Percentiles rank a stretch among this genome's conserved stretches.
These are phyloP conservation scores for Tineola bisselliella DNA, from an alignment of 2,888 invertebrate species.

Conservation along the genomic window DNA sequence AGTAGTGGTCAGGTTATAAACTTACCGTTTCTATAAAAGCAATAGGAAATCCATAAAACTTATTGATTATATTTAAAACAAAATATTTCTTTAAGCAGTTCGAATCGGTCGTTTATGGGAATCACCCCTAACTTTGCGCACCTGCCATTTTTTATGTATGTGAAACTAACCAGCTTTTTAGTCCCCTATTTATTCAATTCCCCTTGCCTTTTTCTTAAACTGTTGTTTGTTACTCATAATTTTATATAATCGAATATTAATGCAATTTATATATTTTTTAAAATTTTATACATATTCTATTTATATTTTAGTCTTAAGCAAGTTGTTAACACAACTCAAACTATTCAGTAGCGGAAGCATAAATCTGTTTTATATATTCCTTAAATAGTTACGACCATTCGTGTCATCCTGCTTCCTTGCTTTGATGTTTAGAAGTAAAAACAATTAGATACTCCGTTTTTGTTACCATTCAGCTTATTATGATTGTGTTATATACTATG, in stretches of 20 bases:
- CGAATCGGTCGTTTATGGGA: background rate
- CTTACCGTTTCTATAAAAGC: no score
- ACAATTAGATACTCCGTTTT: background rate
- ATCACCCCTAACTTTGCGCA: background rate
- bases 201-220: no score
- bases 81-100: background rate
- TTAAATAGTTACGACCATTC: background rate
- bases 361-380: constrained; percentile 3
- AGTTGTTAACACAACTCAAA: background rate
- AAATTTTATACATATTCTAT: no score
- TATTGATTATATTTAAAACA: no score
- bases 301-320: no score
- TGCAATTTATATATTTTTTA: no score
- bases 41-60: no score
- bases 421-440: background rate
- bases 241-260: background rate
- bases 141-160: constrained; percentile 5
- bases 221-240: no score
- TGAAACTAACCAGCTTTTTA: constrained; percentile 11
- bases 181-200: background rate
- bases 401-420: background rate
- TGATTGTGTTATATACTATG: background rate
- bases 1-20: no score
- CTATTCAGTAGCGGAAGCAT: background rate
- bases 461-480: background rate